Evolutionary conservation across 1,140 invertebrate species (phyloP), one percentile per base, ranked within the genome.

Genomic region (Drosophila sulfurigaster): DNA sequence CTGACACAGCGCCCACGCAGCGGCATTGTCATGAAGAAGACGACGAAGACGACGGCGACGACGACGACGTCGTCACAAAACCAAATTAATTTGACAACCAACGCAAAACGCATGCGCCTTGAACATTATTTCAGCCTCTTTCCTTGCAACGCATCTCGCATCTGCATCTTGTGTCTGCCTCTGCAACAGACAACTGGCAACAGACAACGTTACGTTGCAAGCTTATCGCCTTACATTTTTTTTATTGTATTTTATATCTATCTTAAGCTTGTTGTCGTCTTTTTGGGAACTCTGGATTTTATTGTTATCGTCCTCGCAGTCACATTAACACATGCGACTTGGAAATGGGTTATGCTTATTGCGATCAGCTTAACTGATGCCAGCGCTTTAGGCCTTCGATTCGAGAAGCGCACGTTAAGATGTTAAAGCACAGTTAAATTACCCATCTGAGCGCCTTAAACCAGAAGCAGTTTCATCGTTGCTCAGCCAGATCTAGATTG

Each of bases 81-180:
- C 63, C 80, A 88, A 88, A 88, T 88, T 88, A 88, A 88, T 88
- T 88, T 88, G 83, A 88, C 83, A 88, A 82, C 83, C 83, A 89
- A 89, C 85, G 83, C 83, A 80, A 89, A 83, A 88, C 77, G 83
- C 83, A 88, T 88, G 80, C 70, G 68, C 82, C 83, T 64, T 87
- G 67, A 75, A 86, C 82, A 86, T 86, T 75, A 71, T 56, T 60
- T 46, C 15, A 5, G 38, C 49, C 16, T 48, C 11, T 25, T 8
- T 28, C 11, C 38, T 25, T 32, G 51, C 11, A 32, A 56, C 64
- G 35, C 56, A 57, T 48, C 20, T 45, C 64, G 35, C 56, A 57
- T 48, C 20, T 45, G 60, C 60, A 67, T 76, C 65, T 64, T 43
- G 11, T 5, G 7, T 15, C 63, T n/a, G 54, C 49, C 35, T 38